Evolutionary conservation across 1,140 invertebrate genomes (phyloP).

Genomic region (Micrasema minimum): DNA sequence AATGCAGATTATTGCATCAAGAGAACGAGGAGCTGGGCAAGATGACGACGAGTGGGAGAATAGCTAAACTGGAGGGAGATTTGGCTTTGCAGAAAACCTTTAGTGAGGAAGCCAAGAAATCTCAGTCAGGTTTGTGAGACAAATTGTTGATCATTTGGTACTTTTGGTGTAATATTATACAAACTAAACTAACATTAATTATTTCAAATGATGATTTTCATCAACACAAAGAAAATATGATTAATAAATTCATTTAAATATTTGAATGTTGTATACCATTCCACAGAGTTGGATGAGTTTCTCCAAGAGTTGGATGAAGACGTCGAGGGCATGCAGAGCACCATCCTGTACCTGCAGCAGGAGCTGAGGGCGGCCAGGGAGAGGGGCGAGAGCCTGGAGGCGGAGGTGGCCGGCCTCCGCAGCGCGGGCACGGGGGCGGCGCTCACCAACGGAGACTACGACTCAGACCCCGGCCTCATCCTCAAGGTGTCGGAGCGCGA

Average conservation of each 20-base stretch:
- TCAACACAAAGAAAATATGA: too few species aligned
- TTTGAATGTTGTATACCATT: background rate
- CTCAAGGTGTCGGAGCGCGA: constrained; percentile 52
- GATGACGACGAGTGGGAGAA: constrained; percentile 92
- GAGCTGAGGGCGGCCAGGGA: constrained; percentile 85
- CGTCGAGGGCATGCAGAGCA: constrained; percentile 98
- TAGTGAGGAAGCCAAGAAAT: constrained; percentile 96
- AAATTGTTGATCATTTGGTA: too few species aligned
- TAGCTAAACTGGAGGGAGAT: constrained; percentile 96
- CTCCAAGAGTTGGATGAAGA: constrained; percentile 96
- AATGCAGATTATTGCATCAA: constrained; percentile 94
- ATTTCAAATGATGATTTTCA: too few species aligned
- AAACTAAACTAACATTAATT: too few species aligned
- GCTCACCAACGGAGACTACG: constrained; percentile 41
- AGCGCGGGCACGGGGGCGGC: constrained; percentile 26
- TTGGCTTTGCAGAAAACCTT: constrained; percentile 95
- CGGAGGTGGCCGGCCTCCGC: constrained; percentile 29
- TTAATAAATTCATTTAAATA: too few species aligned
- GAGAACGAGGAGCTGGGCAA: constrained; percentile 98
- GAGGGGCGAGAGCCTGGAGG: constrained; percentile 56
- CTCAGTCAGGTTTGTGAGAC: constrained; percentile 82
- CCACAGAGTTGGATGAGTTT: constrained; percentile 92
- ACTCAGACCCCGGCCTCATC: constrained; percentile 51
- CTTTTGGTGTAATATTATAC: too few species aligned
- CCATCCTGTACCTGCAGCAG: constrained; percentile 93